These are phyloP conservation scores for Cyprinus carpio DNA, from an alignment of 2,113 vertebrate genomes.

Conservation along the genomic window DNA sequence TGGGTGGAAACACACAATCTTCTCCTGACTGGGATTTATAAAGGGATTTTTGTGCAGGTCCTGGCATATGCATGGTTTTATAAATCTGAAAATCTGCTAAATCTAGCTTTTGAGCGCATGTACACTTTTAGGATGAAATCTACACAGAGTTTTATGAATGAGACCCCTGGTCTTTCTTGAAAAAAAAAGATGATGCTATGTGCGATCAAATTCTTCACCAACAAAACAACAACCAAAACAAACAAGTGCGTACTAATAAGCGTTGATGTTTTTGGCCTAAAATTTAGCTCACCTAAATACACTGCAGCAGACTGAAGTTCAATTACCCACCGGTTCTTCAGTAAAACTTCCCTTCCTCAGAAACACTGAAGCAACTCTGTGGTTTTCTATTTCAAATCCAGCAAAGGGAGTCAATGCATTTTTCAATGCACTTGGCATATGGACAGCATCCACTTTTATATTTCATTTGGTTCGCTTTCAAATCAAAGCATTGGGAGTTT, in stretches of 20 bases:
- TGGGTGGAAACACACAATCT: too few species aligned
- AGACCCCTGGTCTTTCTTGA: too few species aligned
- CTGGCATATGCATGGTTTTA: too few species aligned
- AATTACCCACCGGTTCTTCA: not conserved
- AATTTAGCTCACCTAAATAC: not conserved
- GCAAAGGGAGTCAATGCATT: not conserved
- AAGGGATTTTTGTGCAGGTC: too few species aligned
- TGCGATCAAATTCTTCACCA: too few species aligned
- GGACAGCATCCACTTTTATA: conserved; percentile 24
- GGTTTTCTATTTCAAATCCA: conserved; percentile 43
- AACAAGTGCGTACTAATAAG: not conserved
- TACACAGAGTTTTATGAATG: too few species aligned
- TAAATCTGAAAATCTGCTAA: too few species aligned
- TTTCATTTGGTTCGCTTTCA: conserved; percentile 26
- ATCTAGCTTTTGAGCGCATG: too few species aligned
- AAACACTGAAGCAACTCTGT: conserved; percentile 37
- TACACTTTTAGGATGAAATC: too few species aligned
- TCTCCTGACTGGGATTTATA: too few species aligned
- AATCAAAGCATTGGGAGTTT: conserved; percentile 18
- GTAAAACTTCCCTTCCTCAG: not conserved
- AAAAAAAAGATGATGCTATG: too few species aligned
- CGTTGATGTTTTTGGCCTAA: not conserved
- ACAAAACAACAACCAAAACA: too few species aligned
- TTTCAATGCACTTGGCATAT: conserved; percentile 46
- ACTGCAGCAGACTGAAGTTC: not conserved